Conservation (phyloP, 2,888 invertebrate genomes). For the Plusia festucae region DNA sequence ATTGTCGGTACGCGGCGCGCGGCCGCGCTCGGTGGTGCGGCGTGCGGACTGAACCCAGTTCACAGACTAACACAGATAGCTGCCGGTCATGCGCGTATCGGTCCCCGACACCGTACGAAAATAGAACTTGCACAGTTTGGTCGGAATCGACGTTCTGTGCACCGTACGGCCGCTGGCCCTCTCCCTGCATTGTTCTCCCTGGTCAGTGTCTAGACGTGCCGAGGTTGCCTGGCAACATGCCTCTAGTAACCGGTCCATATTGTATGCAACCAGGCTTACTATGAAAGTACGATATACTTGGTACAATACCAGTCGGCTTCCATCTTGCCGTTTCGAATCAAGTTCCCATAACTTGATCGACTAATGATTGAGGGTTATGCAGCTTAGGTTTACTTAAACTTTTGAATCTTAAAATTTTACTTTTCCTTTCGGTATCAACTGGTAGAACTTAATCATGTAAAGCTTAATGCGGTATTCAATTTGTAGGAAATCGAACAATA, state of each 20-base stretch:
- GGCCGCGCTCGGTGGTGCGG: conserved; percentile 83
- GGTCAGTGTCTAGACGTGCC: conserved; percentile 55
- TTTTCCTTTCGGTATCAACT: neutral
- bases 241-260: conserved; percentile 42
- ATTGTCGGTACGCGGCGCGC: conserved; percentile 76
- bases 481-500: too few relatives aligned
- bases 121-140: conserved; percentile 76
- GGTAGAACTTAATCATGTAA: neutral
- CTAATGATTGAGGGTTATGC: neutral
- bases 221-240: conserved; percentile 33
- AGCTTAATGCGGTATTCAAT: too few relatives aligned
- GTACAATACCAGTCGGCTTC: conserved; percentile 10
- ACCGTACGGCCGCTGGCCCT: conserved; percentile 52
- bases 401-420: too few relatives aligned
- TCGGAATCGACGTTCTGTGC: conserved; percentile 55
- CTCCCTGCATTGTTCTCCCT: conserved; percentile 66
- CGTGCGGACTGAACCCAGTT: conserved; percentile 76
- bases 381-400: too few relatives aligned
- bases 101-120: conserved; percentile 76
- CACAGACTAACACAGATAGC: conserved; percentile 66
- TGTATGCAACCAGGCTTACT: conserved; percentile 18
- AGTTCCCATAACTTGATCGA: neutral
- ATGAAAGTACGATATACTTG: conserved; percentile 30
- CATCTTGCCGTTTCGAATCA: conserved; percentile 6
- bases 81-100: conserved; percentile 84